A percentile compares a stretch with the other conserved stretches of the same genome.
Conservation (phyloP, 2,113 vertebrate genomes). For the Corythaeola cristata region DNA sequence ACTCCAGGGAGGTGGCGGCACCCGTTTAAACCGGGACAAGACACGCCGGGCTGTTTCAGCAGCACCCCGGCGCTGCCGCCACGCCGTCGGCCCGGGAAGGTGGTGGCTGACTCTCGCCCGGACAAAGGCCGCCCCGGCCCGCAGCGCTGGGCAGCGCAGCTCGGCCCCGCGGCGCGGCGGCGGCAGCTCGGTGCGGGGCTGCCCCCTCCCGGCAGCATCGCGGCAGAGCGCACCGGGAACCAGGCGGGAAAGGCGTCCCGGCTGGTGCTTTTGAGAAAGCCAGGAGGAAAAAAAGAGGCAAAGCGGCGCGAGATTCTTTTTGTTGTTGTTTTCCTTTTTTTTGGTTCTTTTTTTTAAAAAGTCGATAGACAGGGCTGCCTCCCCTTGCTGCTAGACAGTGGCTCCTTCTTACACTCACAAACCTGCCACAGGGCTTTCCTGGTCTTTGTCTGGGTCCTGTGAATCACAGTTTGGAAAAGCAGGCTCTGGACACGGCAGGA, state of each 20-base stretch:
- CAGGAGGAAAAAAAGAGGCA: too few species aligned
- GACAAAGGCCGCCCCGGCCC: too few species aligned
- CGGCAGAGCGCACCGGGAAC: neutral
- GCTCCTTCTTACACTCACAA: accelerated
- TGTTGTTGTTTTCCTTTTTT: neutral
- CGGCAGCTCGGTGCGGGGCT: too few species aligned
- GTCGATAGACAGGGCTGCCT: neutral
- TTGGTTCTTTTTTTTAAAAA: too few species aligned
- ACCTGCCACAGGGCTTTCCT: neutral
- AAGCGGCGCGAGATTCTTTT: neutral
- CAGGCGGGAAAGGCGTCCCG: too few species aligned
- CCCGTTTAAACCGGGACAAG: neutral
- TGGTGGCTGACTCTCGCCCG: too few species aligned
- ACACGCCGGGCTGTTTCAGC: too few species aligned
- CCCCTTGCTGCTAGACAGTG: neutral
- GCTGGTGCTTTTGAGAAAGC: neutral
- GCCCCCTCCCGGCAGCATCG: neutral
- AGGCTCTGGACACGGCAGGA: neutral
- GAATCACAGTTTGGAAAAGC: neutral
- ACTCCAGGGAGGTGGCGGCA: accelerated
- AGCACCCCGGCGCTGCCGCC: too few species aligned
- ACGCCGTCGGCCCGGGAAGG: too few species aligned
- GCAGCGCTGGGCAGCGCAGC: too few species aligned
- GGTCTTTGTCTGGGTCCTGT: too few species aligned
- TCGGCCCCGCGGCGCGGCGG: too few species aligned